phyloP scores from a whole-genome alignment of 2,888 invertebrate genomes.

The Drosophila meridionalis region DNA sequence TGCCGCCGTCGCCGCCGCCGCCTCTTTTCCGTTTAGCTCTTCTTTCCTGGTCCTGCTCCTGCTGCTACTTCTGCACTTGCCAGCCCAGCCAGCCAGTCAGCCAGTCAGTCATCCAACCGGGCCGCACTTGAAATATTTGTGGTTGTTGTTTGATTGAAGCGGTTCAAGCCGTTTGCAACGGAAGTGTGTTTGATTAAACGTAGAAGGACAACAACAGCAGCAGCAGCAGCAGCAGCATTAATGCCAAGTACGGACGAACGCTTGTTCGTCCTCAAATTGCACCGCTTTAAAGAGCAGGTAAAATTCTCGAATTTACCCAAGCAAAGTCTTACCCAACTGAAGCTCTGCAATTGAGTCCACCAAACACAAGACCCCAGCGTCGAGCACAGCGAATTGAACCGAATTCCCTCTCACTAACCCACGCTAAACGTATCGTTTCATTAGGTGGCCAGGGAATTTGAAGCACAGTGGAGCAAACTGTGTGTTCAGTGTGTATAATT shows the following conservation, averaged over 20 bases:
- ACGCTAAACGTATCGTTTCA: not conserved
- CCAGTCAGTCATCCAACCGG: constrained; percentile 65
- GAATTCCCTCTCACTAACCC: not conserved
- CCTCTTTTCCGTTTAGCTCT: constrained; percentile 3
- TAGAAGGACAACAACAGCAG: constrained; percentile 63
- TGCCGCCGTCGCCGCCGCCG: not conserved
- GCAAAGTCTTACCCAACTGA: constrained; percentile 8
- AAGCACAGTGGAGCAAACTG: not conserved
- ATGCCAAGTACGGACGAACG: constrained; percentile 29
- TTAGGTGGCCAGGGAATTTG: not conserved
- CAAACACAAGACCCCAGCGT: not conserved
- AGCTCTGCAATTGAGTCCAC: constrained; percentile 4
- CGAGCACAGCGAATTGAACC: constrained; percentile 7
- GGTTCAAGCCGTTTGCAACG: constrained; percentile 79
- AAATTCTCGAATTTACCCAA: constrained; percentile 18
- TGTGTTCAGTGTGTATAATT: not conserved
- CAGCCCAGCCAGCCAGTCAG: constrained; percentile 53
- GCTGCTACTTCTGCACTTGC: constrained; percentile 57
- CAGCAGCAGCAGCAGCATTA: constrained; percentile 28
- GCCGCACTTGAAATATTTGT: constrained; percentile 78
- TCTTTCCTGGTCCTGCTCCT: constrained; percentile 6
- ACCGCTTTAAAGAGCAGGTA: constrained; percentile 66
- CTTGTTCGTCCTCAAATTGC: constrained; percentile 16
- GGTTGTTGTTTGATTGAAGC: constrained; percentile 80
- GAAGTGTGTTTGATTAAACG: constrained; percentile 80